These are phyloP conservation scores for Mimachlamys varia DNA, from an alignment of 2,888 invertebrate genomes.

Conservation along the genomic window DNA sequence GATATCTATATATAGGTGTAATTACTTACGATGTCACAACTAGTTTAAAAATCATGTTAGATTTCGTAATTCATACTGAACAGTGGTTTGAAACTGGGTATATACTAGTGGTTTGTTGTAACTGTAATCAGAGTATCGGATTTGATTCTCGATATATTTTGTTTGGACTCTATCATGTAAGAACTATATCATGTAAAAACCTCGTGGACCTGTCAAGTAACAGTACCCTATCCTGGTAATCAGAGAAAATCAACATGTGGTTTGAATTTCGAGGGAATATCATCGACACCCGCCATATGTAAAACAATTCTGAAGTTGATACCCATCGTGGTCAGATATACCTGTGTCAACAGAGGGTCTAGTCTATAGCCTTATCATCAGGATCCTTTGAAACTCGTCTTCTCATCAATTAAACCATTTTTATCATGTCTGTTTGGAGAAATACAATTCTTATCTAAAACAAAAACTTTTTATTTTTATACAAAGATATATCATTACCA, in stretches of 20 bases:
- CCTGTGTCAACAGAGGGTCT: background rate
- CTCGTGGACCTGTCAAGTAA: background rate
- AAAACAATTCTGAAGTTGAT: background rate
- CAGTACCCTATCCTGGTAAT: background rate
- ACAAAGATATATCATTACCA: background rate
- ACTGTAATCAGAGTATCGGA: background rate
- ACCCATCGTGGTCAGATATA: background rate
- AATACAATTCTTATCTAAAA: conserved; percentile 20
- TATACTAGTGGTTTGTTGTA: background rate
- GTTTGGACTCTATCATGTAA: background rate
- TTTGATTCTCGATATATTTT: background rate
- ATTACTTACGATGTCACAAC: no score
- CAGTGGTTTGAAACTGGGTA: no score
- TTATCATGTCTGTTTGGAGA: background rate
- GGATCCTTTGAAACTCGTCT: background rate
- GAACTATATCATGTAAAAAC: background rate
- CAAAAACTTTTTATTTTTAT: conserved; percentile 21
- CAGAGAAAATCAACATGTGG: conserved; percentile 17
- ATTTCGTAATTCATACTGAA: no score
- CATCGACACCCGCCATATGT: background rate
- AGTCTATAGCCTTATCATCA: background rate
- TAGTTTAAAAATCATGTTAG: no score
- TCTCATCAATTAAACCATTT: background rate
- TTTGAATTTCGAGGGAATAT: background rate
- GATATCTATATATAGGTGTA: no score